These are phyloP conservation scores for Melanerpes formicivorus DNA, from an alignment of 2,113 vertebrate species.

Conservation along the genomic window DNA sequence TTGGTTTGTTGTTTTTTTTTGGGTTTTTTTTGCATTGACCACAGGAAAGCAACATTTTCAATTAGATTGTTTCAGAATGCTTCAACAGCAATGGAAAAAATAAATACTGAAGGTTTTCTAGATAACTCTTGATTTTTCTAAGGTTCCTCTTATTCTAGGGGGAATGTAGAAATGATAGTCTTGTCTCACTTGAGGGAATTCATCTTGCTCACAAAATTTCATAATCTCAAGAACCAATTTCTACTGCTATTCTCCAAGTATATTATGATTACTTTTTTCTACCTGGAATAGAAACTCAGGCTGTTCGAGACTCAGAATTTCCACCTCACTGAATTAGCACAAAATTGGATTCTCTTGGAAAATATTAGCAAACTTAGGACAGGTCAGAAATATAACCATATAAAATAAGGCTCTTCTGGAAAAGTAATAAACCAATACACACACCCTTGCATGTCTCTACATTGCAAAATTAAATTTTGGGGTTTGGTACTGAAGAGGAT, in stretches of 20 bases:
- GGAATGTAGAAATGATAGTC: not conserved
- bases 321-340: not conserved
- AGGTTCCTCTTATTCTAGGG: not conserved
- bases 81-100: not conserved
- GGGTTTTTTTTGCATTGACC: not conserved
- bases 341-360: not conserved
- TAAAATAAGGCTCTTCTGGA: not conserved
- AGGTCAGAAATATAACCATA: not conserved
- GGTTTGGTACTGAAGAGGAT: not conserved
- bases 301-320: not conserved
- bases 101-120: not conserved
- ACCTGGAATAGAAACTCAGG: not conserved
- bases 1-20: not conserved
- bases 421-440: not conserved
- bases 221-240: not conserved
- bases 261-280: not conserved
- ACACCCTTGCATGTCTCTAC: not conserved
- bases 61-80: not conserved
- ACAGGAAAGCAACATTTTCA: not conserved
- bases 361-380: not conserved
- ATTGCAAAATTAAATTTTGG: not conserved
- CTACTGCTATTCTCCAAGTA: not conserved
- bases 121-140: not conserved
- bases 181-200: slow-evolving; percentile 4
- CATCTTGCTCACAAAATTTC: not conserved